These are phyloP conservation scores for Cremastinae sp. DNA, from an alignment of 2,888 invertebrate genomes.

Conservation along the genomic window DNA sequence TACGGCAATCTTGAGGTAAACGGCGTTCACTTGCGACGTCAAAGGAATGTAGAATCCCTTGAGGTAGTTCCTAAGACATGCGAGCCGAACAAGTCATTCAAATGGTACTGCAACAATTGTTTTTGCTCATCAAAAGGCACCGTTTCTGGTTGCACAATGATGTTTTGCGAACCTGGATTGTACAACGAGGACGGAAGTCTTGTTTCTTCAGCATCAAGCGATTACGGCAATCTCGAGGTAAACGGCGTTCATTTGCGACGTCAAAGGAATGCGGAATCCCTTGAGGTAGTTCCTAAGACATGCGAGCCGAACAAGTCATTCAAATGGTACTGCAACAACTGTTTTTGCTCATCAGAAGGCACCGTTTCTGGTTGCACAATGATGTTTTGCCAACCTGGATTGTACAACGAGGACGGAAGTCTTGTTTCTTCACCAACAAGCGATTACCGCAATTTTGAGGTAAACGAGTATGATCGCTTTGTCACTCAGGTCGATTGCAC, in stretches of 20 bases:
- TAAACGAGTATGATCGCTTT: too few relatives aligned
- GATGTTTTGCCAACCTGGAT: constrained; percentile 49
- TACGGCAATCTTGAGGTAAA: too few relatives aligned
- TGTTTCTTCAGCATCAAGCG: not conserved
- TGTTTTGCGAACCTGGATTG: constrained; percentile 51
- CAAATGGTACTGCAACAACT: constrained; percentile 80
- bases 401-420: constrained; percentile 50
- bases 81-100: constrained; percentile 81
- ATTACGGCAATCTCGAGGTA: not conserved
- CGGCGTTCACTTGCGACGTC: constrained; percentile 57
- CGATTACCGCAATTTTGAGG: too few relatives aligned
- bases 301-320: constrained; percentile 72
- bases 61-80: constrained; percentile 67
- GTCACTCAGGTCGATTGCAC: constrained; percentile 72
- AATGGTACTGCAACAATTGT: constrained; percentile 82
- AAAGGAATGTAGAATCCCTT: constrained; percentile 62
- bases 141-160: constrained; percentile 81
- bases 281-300: not conserved
- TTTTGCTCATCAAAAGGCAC: constrained; percentile 81
- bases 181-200: constrained; percentile 33
- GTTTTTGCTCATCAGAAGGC: constrained; percentile 82
- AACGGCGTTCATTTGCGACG: too few relatives aligned
- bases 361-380: constrained; percentile 50
- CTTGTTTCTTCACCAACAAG: too few relatives aligned
- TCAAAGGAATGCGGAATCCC: too few relatives aligned